Percentiles rank a stretch among this genome's conserved stretches.
Evolutionary conservation across 2,888 invertebrate species (phyloP).

Genomic region (Quadriops clusia): DNA sequence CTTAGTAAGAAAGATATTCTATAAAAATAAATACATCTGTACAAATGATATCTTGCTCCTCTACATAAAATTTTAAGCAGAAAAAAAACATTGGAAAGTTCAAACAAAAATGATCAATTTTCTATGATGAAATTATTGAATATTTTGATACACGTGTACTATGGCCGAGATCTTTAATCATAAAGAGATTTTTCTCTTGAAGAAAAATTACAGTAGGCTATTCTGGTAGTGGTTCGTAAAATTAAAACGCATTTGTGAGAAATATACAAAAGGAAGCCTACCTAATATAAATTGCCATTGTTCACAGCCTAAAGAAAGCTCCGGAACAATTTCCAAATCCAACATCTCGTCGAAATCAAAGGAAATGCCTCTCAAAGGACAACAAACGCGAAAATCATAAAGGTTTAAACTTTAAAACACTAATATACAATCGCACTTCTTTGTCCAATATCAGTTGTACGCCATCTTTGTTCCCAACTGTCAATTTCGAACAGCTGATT

Average conservation of each 20-base stretch:
- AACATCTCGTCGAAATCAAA: constrained; percentile 54
- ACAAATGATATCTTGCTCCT: too few relatives aligned
- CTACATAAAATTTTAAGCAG: too few relatives aligned
- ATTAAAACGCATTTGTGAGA: constrained; percentile 15
- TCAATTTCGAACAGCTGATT: constrained; percentile 34
- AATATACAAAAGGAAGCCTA: constrained; percentile 40
- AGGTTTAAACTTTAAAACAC: constrained; percentile 17
- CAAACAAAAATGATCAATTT: too few relatives aligned
- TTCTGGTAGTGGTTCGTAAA: constrained; percentile 6
- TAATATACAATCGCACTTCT: constrained; percentile 25
- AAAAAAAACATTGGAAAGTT: too few relatives aligned
- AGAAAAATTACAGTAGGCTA: too few relatives aligned
- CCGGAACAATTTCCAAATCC: constrained; percentile 93
- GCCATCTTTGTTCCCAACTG: constrained; percentile 33
- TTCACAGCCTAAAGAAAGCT: constrained; percentile 90
- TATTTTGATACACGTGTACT: too few relatives aligned
- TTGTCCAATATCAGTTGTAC: constrained; percentile 29
- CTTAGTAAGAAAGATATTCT: too few relatives aligned
- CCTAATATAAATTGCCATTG: constrained; percentile 96
- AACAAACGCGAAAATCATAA: constrained; percentile 17
- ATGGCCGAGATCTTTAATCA: too few relatives aligned
- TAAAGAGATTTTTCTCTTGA: too few relatives aligned
- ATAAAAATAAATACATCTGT: too few relatives aligned
- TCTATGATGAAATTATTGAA: too few relatives aligned
- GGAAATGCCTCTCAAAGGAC: constrained; percentile 10